Evolutionary conservation across 2,113 vertebrate genomes (phyloP), one percentile per base, ranked within the genome.

Genomic region (Chascanopsetta lugubris): DNA sequence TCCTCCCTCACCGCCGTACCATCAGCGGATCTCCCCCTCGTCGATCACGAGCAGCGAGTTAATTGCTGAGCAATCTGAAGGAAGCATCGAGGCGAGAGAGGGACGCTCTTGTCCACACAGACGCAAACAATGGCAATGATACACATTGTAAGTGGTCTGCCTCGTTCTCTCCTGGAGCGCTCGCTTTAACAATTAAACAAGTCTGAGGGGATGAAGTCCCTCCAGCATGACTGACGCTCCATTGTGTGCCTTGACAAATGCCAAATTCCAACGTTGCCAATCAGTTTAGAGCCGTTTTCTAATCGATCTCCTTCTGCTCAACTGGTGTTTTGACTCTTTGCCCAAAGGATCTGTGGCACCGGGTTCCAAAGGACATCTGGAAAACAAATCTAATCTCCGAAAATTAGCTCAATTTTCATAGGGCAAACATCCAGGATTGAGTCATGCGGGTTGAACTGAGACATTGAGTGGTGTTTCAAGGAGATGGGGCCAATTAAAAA

Each of bases 1-100:
- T 85, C 77, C n/a, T 50, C 67, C 79, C 75, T 77, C 63, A 30
- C 54, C 60, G 63, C 53, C 69, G 87, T 90, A 89, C 88, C 88
- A 91, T 89, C 77, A 89, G 84, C 82, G 82, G 70, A 57, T 75
- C 84, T 87, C 87, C 6, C 84, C 87, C 34, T n/a, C n/a, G 90
- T 90, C 86, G 84, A 91, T 82, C 25, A 45, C 22, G n/a, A n/a
- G n/a, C 11, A 6, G 24, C 15, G 59, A 15, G 69, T 53, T 73
- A 85, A 83, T 69, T 76, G 76, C 86, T 80, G 79, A 79, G 71
- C 82, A 84, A 90, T 78, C 77, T 66, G 69, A 77, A 74, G 63
- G 67, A 69, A 69, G 68, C 62, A 67, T 72, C 46, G 30, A 69
- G 68, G 65, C 42, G 3, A 43, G 61, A 64, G 66, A 66, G 66